A percentile compares a stretch with the other conserved stretches of the same genome.
phyloP scores from a whole-genome alignment of 2,797 vertebrate genomes.

The Malurus leucopterus region DNA sequence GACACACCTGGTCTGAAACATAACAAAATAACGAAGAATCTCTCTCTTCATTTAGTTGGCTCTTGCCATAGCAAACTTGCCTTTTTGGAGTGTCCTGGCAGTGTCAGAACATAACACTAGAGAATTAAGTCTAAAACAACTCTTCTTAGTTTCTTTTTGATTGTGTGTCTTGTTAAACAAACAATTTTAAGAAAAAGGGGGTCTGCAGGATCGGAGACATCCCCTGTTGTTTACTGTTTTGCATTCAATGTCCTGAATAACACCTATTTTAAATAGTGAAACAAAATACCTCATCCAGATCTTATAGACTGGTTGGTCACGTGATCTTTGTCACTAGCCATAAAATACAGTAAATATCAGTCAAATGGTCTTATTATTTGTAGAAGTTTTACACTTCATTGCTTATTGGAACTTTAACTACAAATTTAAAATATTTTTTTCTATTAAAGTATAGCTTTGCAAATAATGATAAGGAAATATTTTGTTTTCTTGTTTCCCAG shows the following conservation, averaged over 20 bases:
- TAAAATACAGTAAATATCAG: not conserved
- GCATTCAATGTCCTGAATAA: not conserved
- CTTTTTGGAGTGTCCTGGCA: not conserved
- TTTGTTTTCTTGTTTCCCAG: not conserved
- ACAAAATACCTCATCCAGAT: not conserved
- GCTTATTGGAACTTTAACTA: not conserved
- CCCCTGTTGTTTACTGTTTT: not conserved
- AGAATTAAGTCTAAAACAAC: not conserved
- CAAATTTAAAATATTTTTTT: not conserved
- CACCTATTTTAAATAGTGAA: not conserved
- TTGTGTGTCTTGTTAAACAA: not conserved
- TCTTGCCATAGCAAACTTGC: not conserved
- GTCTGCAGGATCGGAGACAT: not conserved
- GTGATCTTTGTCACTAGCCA: not conserved
- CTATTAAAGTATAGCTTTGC: not conserved
- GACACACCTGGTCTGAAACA: not conserved
- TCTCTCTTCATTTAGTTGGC: not conserved
- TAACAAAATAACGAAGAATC: not conserved
- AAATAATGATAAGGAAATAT: constrained; percentile 25
- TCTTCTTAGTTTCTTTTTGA: not conserved
- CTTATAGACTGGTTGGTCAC: not conserved
- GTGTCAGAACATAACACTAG: not conserved
- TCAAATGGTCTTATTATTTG: not conserved
- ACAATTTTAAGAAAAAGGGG: too few species aligned
- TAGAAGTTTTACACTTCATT: not conserved